Conservation (phyloP, 2,113 vertebrate genomes). For the Australoheros scitulus region DNA sequence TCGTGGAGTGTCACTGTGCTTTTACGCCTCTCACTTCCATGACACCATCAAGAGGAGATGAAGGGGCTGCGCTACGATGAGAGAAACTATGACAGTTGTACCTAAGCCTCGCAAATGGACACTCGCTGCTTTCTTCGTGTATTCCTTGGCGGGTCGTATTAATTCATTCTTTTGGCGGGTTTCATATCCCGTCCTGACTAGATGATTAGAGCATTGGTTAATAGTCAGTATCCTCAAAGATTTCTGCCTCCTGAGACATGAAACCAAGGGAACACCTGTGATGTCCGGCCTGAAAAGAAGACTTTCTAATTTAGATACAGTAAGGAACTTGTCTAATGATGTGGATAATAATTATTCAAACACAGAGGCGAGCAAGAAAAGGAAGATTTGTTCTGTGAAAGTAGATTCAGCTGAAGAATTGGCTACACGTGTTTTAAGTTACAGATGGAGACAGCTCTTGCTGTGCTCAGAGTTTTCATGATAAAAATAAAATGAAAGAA, state of each 20-base stretch:
- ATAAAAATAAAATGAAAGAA: constrained; percentile 12
- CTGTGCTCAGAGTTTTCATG: constrained; percentile 6
- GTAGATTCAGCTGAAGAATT: constrained; percentile 22
- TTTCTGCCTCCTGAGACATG: constrained; percentile 64
- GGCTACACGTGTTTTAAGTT: constrained; percentile 25
- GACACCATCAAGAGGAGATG: constrained; percentile 78
- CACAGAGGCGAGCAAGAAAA: constrained; percentile 33
- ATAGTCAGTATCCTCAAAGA: constrained; percentile 78
- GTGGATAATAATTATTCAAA: constrained; percentile 70
- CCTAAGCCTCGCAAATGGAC: constrained; percentile 78
- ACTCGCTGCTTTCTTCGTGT: constrained; percentile 66
- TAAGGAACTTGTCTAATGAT: constrained; percentile 66
- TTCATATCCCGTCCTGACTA: constrained; percentile 70
- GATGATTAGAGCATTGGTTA: constrained; percentile 78
- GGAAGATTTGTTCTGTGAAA: constrained; percentile 52
- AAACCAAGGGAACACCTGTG: constrained; percentile 76
- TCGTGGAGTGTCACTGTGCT: constrained; percentile 76
- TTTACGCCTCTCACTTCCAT: constrained; percentile 80
- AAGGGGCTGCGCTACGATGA: constrained; percentile 70
- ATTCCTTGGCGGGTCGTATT: constrained; percentile 70
- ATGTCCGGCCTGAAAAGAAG: constrained; percentile 72
- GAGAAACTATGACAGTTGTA: constrained; percentile 74
- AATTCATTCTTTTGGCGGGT: constrained; percentile 73
- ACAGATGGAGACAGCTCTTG: background rate
- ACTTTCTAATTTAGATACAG: constrained; percentile 70